Evolutionary conservation across 23 tunicate species (phyloP), one percentile per base, ranked within the genome.

Genomic region (Aplidium turbinatum): DNA sequence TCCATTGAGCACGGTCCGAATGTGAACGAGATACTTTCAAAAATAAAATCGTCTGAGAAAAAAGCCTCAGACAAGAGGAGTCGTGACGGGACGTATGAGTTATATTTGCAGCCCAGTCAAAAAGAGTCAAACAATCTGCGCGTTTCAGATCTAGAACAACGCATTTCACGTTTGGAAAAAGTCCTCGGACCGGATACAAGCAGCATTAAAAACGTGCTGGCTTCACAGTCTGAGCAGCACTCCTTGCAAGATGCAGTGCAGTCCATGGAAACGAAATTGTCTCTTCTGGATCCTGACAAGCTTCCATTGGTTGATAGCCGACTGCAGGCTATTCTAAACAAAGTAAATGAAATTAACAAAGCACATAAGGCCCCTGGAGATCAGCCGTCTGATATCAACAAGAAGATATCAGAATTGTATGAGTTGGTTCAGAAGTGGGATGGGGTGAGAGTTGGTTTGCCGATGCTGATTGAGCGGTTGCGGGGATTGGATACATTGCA

Each of bases 311-410:
- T 90, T 29, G 97, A 90, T 60, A 83, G 86, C 38, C 36, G 97
- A 52, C 73, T 90, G 16, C 97, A 90, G 38, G 86, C 90, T 2
- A 87, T 90, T 20, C 53, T 90, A 29, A 83, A 30, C 9, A 90
- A 90, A 77, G 73, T 90, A n/a, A 90, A 90, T 61, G 97, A 90
- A 39, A 83, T 90, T 4, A 90, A 90, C 66, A 90, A 90, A 40
- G 78, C 63, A 16, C 80, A 78, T 0, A 83, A 90, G 64, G 47
- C 71, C 19, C 51, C 73, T 4, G 86, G 85, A 1, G 76, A 75
- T 47, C 58, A 52, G 29, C 61, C 78, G 9, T 73, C 76, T 54
- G 89, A 83, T 20, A 50, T 68, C 16, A 87, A 78, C 63, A 63
- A 72, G 57, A 83, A 83, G 58, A 58, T 83, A 23, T 31, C 62